These are phyloP conservation scores for Xestia c-nigrum DNA, from an alignment of 2,888 invertebrate species.

Conservation along the genomic window DNA sequence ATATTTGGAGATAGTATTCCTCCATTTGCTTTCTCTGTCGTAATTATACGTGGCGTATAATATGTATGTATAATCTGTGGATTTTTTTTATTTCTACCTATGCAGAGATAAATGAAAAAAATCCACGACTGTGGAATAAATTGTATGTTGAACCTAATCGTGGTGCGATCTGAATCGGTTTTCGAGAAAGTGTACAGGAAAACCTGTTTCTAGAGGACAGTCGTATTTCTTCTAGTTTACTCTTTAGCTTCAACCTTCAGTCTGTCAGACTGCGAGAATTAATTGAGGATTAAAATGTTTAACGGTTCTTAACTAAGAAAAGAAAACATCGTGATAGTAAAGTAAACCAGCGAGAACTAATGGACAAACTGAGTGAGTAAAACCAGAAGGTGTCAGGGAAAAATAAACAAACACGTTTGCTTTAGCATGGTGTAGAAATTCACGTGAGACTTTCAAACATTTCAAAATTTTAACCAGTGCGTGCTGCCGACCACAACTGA, in stretches of 20 bases:
- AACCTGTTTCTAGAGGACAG: not conserved
- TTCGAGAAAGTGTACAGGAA: too few relatives aligned
- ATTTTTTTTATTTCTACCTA: too few relatives aligned
- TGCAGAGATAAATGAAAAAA: too few relatives aligned
- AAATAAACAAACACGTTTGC: constrained; percentile 75
- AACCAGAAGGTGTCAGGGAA: constrained; percentile 85
- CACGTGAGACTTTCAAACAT: constrained; percentile 71
- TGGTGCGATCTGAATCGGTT: too few relatives aligned
- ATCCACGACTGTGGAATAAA: too few relatives aligned
- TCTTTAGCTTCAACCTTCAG: constrained; percentile 27
- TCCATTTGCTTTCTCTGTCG: too few relatives aligned
- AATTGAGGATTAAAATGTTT: constrained; percentile 66
- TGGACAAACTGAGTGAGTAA: constrained; percentile 89
- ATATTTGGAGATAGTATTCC: too few relatives aligned
- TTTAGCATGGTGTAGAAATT: constrained; percentile 65
- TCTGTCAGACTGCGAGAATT: constrained; percentile 52
- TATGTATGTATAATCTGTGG: too few relatives aligned
- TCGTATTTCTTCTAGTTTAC: constrained; percentile 11
- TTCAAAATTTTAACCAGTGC: constrained; percentile 50
- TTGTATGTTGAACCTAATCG: too few relatives aligned
- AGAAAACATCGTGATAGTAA: constrained; percentile 78
- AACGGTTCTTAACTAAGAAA: constrained; percentile 64
- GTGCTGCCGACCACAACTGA: constrained; percentile 29
- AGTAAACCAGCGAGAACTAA: constrained; percentile 86
- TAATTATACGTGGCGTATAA: too few relatives aligned